Percentiles rank a stretch among this genome's conserved stretches.
phyloP scores from a whole-genome alignment of 2,888 invertebrate genomes.

The Morpho achilles region DNA sequence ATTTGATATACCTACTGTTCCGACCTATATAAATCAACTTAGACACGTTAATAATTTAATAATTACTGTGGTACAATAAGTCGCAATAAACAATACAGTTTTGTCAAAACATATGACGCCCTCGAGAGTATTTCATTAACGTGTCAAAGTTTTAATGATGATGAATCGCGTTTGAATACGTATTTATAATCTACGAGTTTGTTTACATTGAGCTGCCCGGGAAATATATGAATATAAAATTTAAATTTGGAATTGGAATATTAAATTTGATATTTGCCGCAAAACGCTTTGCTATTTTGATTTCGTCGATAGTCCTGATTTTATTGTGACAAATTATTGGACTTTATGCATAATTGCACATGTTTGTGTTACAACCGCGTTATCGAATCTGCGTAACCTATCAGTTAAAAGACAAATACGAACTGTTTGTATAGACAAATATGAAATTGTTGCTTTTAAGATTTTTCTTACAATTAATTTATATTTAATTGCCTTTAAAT shows the following conservation, averaged over 20 bases:
- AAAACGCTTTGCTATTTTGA: too few species aligned
- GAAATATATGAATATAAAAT: background rate
- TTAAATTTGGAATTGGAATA: slow-evolving; percentile 1
- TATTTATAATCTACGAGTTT: slow-evolving; percentile 44
- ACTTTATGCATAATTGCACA: too few species aligned
- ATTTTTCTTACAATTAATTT: too few species aligned
- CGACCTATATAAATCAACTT: background rate
- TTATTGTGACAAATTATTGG: too few species aligned
- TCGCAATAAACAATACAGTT: slow-evolving; percentile 26
- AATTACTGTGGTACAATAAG: slow-evolving; percentile 20
- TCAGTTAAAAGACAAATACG: too few species aligned
- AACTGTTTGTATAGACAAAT: too few species aligned
- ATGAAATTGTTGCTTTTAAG: too few species aligned
- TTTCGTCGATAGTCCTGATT: too few species aligned
- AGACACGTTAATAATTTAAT: slow-evolving; percentile 17
- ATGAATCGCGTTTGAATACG: slow-evolving; percentile 48
- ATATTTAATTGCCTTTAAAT: background rate
- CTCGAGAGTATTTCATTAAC: slow-evolving; percentile 47
- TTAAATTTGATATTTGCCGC: too few species aligned
- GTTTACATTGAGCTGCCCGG: slow-evolving; percentile 5
- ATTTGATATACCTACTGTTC: too few species aligned
- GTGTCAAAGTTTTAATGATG: slow-evolving; percentile 59
- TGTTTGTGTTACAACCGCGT: too few species aligned
- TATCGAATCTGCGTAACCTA: too few species aligned
- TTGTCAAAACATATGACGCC: slow-evolving; percentile 38